phyloP scores from a whole-genome alignment of 2,113 vertebrate genomes.

The Taxidea taxus region DNA sequence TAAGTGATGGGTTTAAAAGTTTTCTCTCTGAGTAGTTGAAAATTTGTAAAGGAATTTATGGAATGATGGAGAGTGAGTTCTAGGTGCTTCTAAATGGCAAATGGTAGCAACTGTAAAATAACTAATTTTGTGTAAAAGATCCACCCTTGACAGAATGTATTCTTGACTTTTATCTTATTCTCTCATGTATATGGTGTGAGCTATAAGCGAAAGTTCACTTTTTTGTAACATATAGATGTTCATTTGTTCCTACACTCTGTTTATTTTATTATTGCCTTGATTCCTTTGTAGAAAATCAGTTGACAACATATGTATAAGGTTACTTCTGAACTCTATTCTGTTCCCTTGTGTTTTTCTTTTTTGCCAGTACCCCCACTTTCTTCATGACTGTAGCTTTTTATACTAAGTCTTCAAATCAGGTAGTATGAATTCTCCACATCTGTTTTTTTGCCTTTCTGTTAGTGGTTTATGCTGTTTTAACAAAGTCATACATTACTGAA shows the following conservation, averaged over 20 bases:
- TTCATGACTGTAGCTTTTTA: neutral
- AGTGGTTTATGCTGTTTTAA: neutral
- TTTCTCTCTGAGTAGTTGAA: conserved; percentile 14
- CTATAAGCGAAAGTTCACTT: neutral
- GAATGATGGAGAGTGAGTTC: neutral
- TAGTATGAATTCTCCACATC: neutral
- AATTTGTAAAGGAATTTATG: neutral
- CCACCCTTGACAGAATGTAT: neutral
- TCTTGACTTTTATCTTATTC: neutral
- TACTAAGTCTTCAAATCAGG: neutral
- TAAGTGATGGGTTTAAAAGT: neutral
- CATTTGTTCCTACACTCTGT: neutral
- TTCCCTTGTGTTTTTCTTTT: neutral
- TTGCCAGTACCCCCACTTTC: neutral
- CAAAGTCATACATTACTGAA: neutral
- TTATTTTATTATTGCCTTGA: neutral
- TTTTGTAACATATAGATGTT: neutral
- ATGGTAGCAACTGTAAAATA: neutral
- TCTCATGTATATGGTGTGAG: neutral
- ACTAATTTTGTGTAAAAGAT: neutral
- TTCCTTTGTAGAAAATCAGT: neutral
- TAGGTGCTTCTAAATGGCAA: conserved; percentile 30
- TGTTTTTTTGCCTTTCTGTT: neutral
- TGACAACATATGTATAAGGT: neutral
- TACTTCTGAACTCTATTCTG: neutral